Evolutionary conservation across 2,113 vertebrate species (phyloP).

Genomic region (Speoplatyrhinus poulsoni): DNA sequence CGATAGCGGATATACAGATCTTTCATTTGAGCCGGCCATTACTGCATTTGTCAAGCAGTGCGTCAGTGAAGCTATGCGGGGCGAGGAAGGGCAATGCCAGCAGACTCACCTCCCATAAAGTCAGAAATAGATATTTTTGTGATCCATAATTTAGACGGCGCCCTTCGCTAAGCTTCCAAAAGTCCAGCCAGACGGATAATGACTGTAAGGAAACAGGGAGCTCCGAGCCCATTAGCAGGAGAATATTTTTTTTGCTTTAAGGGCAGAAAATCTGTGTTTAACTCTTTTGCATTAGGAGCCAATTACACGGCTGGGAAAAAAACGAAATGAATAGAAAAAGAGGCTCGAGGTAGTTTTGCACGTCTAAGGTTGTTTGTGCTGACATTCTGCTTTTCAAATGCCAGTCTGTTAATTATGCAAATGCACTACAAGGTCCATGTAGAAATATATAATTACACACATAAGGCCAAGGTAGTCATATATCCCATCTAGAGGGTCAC

Average conservation of each 20-base stretch:
- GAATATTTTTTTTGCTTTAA: constrained; percentile 47
- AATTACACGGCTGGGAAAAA: constrained; percentile 67
- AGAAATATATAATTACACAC: constrained; percentile 39
- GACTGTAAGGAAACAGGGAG: constrained; percentile 37
- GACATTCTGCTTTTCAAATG: constrained; percentile 73
- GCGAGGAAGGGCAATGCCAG: background rate
- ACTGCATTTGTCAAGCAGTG: background rate
- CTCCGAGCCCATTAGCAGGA: constrained; percentile 46
- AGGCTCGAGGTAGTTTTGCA: constrained; percentile 56
- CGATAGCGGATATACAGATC: too few species aligned
- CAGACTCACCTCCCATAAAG: background rate
- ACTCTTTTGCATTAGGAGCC: constrained; percentile 64
- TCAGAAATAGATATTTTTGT: constrained; percentile 3
- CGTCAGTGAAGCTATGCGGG: background rate
- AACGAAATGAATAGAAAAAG: background rate
- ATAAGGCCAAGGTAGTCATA: background rate
- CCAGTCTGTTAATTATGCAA: constrained; percentile 74
- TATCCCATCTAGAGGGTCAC: background rate
- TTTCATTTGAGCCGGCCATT: too few species aligned
- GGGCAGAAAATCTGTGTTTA: constrained; percentile 61
- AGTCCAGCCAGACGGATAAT: constrained; percentile 39
- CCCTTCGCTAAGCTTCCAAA: constrained; percentile 37
- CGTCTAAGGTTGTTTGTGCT: constrained; percentile 70
- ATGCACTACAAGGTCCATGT: constrained; percentile 47
- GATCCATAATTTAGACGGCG: constrained; percentile 11